phyloP scores from a whole-genome alignment of 2,888 invertebrate species.

The Idaea straminata region DNA sequence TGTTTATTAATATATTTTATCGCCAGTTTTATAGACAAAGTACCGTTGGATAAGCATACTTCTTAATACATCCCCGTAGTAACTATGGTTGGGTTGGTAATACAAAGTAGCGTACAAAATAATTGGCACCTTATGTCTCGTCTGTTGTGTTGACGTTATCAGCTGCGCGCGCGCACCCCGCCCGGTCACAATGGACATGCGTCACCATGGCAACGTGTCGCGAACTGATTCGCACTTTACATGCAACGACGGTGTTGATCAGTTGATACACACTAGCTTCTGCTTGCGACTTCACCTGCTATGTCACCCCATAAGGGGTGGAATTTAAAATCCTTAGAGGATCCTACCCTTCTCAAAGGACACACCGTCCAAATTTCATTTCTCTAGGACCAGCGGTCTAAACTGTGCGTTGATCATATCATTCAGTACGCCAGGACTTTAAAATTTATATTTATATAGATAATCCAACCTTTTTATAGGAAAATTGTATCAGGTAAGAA shows the following conservation, averaged over 20 bases:
- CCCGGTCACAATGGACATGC: not conserved
- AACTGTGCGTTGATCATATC: no score
- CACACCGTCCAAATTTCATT: no score
- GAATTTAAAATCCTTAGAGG: no score
- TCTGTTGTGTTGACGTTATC: not conserved
- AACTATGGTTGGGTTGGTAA: not conserved
- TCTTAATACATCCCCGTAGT: not conserved
- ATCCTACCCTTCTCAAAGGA: no score
- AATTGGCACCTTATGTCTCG: not conserved
- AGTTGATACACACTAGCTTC: not conserved
- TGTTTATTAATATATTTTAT: no score
- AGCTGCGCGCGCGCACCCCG: not conserved
- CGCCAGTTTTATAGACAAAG: no score
- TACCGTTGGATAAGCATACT: no score
- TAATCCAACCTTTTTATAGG: no score
- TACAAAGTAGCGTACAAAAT: not conserved
- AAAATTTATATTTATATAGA: no score
- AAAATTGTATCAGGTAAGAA: no score
- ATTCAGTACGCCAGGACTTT: no score
- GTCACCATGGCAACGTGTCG: not conserved
- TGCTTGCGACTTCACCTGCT: not conserved
- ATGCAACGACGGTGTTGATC: not conserved
- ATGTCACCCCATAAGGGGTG: not conserved
- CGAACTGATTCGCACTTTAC: not conserved
- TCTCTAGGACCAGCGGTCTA: no score